Conservation (phyloP, 2,113 vertebrate genomes). For the Halichoeres trimaculatus region DNA sequence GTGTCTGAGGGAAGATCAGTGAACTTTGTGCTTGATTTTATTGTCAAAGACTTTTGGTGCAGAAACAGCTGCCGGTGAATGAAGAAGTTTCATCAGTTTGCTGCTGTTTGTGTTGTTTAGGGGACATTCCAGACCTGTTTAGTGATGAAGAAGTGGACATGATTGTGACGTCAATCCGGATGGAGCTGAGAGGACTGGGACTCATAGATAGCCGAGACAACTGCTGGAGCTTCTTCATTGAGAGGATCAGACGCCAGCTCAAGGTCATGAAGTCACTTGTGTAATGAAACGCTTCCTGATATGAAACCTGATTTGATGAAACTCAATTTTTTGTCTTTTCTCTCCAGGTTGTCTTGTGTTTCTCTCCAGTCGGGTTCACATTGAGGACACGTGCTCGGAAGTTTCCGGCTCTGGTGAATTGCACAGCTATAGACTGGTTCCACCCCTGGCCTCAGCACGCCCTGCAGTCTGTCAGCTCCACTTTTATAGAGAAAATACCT, state of each 20-base stretch:
- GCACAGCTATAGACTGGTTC: conserved; percentile 79
- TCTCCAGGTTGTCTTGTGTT: conserved; percentile 82
- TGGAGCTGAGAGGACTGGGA: conserved; percentile 81
- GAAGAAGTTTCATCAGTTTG: no score
- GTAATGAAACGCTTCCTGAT: not conserved
- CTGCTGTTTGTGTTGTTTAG: conserved; percentile 46
- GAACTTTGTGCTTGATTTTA: no score
- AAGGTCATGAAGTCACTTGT: conserved; percentile 72
- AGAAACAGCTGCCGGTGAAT: no score
- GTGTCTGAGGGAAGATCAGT: no score
- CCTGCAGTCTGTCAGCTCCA: conserved; percentile 80
- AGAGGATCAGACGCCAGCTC: conserved; percentile 84
- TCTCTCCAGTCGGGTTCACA: conserved; percentile 83
- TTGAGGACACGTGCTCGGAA: conserved; percentile 78
- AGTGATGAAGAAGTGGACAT: conserved; percentile 81
- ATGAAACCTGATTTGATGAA: conserved; percentile 1
- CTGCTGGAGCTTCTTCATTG: conserved; percentile 85
- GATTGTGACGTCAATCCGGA: conserved; percentile 79
- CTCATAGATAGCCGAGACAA: conserved; percentile 83
- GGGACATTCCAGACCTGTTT: conserved; percentile 83
- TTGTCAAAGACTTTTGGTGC: no score
- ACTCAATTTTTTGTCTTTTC: not conserved
- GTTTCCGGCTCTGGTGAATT: conserved; percentile 81
- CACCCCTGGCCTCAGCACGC: conserved; percentile 73
- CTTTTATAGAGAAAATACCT: conserved; percentile 81